These are phyloP conservation scores for Syngnathus scovelli DNA, from an alignment of 2,113 vertebrate genomes.

Conservation along the genomic window DNA sequence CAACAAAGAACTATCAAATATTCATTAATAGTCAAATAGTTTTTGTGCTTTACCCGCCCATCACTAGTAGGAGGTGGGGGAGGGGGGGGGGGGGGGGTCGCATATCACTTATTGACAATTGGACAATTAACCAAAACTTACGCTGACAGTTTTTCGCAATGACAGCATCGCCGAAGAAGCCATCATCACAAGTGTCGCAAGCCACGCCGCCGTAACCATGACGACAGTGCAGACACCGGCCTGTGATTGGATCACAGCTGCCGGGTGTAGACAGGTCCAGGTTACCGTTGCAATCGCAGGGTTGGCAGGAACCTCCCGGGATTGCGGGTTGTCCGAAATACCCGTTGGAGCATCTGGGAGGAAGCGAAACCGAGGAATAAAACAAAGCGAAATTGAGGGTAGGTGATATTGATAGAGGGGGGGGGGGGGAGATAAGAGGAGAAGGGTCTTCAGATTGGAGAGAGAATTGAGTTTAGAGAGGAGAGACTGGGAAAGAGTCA, in stretches of 20 bases:
- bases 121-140: slow-evolving; percentile 68
- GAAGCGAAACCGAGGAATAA: slow-evolving; percentile 16
- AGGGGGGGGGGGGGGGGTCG: no score
- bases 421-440: neutral
- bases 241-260: slow-evolving; percentile 90
- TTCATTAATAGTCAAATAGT: slow-evolving; percentile 56
- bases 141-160: slow-evolving; percentile 82
- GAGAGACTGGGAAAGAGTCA: slow-evolving; percentile 44
- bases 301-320: slow-evolving; percentile 84
- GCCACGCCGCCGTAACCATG: slow-evolving; percentile 79
- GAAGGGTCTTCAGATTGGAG: slow-evolving; percentile 40
- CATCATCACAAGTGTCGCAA: slow-evolving; percentile 84
- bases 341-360: slow-evolving; percentile 85
- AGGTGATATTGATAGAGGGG: neutral
- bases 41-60: slow-evolving; percentile 39
- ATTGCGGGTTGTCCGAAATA: slow-evolving; percentile 82
- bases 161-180: slow-evolving; percentile 90
- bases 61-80: neutral
- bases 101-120: no score
- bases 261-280: slow-evolving; percentile 82
- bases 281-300: slow-evolving; percentile 87
- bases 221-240: slow-evolving; percentile 87
- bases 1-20: slow-evolving; percentile 65
- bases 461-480: slow-evolving; percentile 58
- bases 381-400: neutral